Conservation (phyloP, 2,888 invertebrate species). For the Asteroscopus sphinx region DNA sequence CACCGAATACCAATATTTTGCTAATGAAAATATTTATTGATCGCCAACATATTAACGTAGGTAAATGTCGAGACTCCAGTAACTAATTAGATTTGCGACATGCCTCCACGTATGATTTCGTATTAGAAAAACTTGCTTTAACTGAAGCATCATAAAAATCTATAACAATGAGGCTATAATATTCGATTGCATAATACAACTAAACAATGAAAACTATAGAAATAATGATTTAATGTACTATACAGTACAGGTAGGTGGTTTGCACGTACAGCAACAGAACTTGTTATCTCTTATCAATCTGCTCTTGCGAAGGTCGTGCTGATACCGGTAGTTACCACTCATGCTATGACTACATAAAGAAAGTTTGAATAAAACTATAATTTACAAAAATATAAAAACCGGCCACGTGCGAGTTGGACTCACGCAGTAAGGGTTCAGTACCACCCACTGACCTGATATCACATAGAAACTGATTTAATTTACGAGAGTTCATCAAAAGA, state of each 20-base stretch:
- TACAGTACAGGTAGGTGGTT: slow-evolving; percentile 35
- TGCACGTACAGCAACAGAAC: slow-evolving; percentile 59
- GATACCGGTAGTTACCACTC: slow-evolving; percentile 68
- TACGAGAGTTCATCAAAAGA: no score
- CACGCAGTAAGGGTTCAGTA: no score
- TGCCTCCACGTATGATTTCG: slow-evolving; percentile 41
- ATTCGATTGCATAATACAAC: slow-evolving; percentile 36
- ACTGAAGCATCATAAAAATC: slow-evolving; percentile 30
- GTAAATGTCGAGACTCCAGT: slow-evolving; percentile 11
- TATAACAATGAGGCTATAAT: slow-evolving; percentile 38
- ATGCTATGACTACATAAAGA: slow-evolving; percentile 24
- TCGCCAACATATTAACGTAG: slow-evolving; percentile 27
- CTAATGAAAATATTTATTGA: slow-evolving; percentile 51
- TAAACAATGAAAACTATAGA: slow-evolving; percentile 38
- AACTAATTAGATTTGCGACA: slow-evolving; percentile 51
- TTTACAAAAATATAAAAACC: not conserved
- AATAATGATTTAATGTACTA: slow-evolving; percentile 29
- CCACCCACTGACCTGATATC: no score
- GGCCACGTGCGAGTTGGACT: no score
- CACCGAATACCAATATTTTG: slow-evolving; percentile 40
- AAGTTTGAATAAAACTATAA: slow-evolving; percentile 18
- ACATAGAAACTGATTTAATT: no score
- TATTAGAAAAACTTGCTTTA: slow-evolving; percentile 33
- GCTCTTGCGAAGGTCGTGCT: slow-evolving; percentile 85
- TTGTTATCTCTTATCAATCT: slow-evolving; percentile 88